Conservation (phyloP, 1,140 invertebrate genomes). For the Himalopsyche phryganea region DNA sequence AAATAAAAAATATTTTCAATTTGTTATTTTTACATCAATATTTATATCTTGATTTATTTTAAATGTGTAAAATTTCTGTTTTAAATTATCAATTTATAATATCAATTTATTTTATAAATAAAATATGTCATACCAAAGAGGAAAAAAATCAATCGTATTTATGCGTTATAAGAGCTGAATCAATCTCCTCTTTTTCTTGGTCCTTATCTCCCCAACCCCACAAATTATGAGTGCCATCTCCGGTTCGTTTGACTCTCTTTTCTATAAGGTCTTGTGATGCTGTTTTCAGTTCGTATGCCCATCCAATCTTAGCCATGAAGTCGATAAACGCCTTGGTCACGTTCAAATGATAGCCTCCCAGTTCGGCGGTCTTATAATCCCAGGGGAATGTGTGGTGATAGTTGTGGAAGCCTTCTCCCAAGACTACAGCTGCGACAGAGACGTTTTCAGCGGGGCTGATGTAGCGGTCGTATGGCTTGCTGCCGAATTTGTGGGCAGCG, state of each 20-base stretch:
- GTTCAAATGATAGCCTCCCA: conserved; percentile 79
- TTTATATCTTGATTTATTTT: too few relatives aligned
- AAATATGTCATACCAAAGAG: too few relatives aligned
- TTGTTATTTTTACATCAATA: too few relatives aligned
- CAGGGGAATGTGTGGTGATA: conserved; percentile 96
- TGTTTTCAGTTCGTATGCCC: conserved; percentile 70
- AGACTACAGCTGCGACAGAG: conserved; percentile 64
- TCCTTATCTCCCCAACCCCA: conserved; percentile 85
- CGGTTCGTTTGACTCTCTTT: conserved; percentile 59
- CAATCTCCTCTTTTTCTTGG: conserved; percentile 63
- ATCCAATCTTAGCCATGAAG: conserved; percentile 71
- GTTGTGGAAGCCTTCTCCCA: conserved; percentile 91
- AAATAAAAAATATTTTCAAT: too few relatives aligned
- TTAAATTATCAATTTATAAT: too few relatives aligned
- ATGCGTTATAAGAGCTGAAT: conserved; percentile 45
- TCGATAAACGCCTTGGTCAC: conserved; percentile 84
- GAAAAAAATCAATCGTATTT: too few relatives aligned
- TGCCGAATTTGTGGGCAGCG: conserved; percentile 66
- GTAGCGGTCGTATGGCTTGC: conserved; percentile 63
- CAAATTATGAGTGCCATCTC: conserved; percentile 60
- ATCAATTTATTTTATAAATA: too few relatives aligned
- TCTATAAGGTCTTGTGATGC: conserved; percentile 58
- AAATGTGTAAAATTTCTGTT: too few relatives aligned
- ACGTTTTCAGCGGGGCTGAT: conserved; percentile 73
- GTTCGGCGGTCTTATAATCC: conserved; percentile 86